Evolutionary conservation across 2,797 vertebrate genomes (phyloP).

Genomic region (Smutsia temminckii): DNA sequence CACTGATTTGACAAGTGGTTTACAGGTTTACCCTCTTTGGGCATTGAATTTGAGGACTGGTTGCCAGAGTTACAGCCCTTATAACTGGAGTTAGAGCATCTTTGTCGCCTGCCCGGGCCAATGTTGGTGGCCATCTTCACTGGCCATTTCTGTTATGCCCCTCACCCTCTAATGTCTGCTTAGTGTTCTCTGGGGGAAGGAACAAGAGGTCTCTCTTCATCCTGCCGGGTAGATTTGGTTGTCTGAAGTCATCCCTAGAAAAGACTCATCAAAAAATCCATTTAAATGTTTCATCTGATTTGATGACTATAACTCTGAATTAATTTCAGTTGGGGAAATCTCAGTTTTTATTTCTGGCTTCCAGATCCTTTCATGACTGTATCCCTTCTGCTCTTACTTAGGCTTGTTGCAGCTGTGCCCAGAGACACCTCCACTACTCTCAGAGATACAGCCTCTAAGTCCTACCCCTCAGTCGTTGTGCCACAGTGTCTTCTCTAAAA

Average conservation of each 20-base stretch:
- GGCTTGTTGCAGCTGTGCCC: not conserved
- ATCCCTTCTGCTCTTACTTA: not conserved
- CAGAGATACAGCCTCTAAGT: not conserved
- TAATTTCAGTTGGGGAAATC: not conserved
- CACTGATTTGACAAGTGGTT: not conserved
- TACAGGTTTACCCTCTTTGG: constrained; percentile 10
- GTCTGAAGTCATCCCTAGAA: not conserved
- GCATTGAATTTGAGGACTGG: constrained; percentile 3
- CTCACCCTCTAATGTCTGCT: not conserved
- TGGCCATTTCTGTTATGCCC: not conserved
- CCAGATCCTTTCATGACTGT: not conserved
- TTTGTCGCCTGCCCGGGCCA: not conserved
- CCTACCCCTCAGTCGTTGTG: not conserved
- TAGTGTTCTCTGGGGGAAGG: not conserved
- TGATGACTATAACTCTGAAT: not conserved
- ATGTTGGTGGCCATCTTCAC: not conserved
- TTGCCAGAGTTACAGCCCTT: not conserved
- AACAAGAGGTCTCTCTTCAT: not conserved
- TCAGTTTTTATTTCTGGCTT: not conserved
- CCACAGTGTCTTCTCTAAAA: not conserved
- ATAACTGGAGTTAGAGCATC: not conserved
- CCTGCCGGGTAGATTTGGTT: not conserved
- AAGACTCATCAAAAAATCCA: not conserved
- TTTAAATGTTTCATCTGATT: constrained; percentile 6
- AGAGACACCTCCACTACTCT: not conserved